These are phyloP conservation scores for Ethmia dodecea DNA, from an alignment of 2,888 invertebrate species.

Conservation along the genomic window DNA sequence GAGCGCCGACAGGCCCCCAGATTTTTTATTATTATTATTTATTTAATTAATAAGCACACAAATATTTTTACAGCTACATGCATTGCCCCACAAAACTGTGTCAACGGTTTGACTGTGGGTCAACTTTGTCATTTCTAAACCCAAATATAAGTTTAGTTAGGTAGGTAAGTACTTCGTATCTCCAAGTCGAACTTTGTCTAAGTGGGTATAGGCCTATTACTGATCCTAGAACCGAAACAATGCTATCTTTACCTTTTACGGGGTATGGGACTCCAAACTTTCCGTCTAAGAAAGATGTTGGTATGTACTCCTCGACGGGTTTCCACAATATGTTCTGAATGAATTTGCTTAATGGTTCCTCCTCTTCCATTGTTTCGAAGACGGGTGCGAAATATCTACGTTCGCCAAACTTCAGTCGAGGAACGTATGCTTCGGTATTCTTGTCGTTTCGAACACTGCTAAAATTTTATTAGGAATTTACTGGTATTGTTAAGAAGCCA, in stretches of 20 bases:
- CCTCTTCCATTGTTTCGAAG: slow-evolving; percentile 27
- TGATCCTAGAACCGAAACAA: not conserved
- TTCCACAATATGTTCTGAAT: slow-evolving; percentile 45
- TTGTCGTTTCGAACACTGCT: slow-evolving; percentile 44
- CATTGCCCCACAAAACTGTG: too few relatives aligned
- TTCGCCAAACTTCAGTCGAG: slow-evolving; percentile 44
- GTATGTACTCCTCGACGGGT: slow-evolving; percentile 37
- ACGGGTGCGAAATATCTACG: slow-evolving; percentile 52
- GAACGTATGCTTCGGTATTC: slow-evolving; percentile 39
- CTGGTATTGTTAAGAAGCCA: too few relatives aligned
- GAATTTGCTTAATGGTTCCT: slow-evolving; percentile 26
- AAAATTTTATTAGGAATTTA: too few relatives aligned
- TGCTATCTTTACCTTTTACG: slow-evolving; percentile 39
- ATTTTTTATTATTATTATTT: too few relatives aligned
- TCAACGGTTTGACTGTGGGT: too few relatives aligned
- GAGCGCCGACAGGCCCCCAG: too few relatives aligned
- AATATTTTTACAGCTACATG: too few relatives aligned
- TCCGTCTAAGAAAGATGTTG: slow-evolving; percentile 43
- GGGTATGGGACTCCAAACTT: slow-evolving; percentile 41
- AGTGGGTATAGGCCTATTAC: not conserved
- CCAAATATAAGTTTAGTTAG: too few relatives aligned
- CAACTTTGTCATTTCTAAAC: too few relatives aligned
- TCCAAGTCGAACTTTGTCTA: not conserved
- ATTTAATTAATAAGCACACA: too few relatives aligned
- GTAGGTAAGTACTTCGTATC: too few relatives aligned